phyloP scores from a whole-genome alignment of 2,888 invertebrate genomes.

The Choristoneura rosaceana region DNA sequence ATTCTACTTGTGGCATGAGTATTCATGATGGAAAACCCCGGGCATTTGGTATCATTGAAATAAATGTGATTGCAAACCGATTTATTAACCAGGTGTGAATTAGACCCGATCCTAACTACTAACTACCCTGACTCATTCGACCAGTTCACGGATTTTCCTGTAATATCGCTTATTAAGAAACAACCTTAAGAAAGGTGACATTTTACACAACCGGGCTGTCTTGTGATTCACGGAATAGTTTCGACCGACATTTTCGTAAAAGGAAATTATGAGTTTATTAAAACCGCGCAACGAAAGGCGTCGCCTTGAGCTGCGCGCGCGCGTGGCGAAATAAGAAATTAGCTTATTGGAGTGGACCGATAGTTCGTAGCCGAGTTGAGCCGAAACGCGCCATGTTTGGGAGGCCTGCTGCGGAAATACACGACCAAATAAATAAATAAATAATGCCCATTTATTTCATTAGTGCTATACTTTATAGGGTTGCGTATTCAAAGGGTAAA shows the following conservation, averaged over 20 bases:
- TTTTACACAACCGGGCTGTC: not conserved
- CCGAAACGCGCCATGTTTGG: not conserved
- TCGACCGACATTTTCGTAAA: conserved; percentile 20
- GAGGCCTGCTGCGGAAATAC: not conserved
- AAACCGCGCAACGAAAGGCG: conserved; percentile 30
- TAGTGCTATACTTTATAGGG: too few relatives aligned
- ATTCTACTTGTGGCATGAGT: not conserved
- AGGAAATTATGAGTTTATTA: conserved; percentile 33
- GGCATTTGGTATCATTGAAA: not conserved
- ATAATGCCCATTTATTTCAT: too few relatives aligned
- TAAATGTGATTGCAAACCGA: not conserved
- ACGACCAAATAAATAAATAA: not conserved
- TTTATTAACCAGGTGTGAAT: not conserved
- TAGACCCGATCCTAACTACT: not conserved
- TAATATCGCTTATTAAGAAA: conserved; percentile 1
- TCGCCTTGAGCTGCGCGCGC: conserved; percentile 35
- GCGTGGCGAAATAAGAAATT: conserved; percentile 34
- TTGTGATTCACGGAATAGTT: conserved; percentile 15
- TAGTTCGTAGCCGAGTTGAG: not conserved
- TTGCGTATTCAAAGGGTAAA: too few relatives aligned
- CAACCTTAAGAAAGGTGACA: not conserved
- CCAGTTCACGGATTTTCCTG: not conserved
- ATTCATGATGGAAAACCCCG: not conserved
- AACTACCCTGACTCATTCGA: not conserved
- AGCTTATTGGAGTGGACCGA: conserved; percentile 16